Evolutionary conservation across 2,113 vertebrate genomes (phyloP), one percentile per base, ranked within the genome.

Genomic region (Chlorodrepanis virens): DNA sequence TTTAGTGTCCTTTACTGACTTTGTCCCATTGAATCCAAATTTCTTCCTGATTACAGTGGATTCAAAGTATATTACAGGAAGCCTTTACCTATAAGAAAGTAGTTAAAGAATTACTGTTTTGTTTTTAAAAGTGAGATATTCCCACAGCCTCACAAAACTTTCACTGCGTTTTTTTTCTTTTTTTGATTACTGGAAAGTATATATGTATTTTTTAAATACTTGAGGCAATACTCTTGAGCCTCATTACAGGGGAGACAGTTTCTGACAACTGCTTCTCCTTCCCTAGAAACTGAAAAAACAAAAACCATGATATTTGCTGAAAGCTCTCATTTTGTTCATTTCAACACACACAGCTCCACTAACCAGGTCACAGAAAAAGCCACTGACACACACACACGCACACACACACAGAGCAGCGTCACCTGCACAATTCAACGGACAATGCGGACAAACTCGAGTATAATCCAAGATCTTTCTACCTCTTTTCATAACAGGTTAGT

Each of bases 401-500:
- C 87, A 97, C 87, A 97, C 93, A 97, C 93, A 87, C 79, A 95
- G 64, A 97, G 91, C 87, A 97, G 97, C 97, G 19, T 96, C 96
- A 97, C 97, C 96, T 97, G 94, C 97, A 98, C 94, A 86, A 95
- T 94, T 98, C 95, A 97, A 97, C 94, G 94, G 97, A 98, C 98
- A 96, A 96, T 95, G 97, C 97, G 94, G 96, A 98, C 98, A 94
- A 97, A 98, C 96, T 98, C 25, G 80, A 98, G 97, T 98, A 98
- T 78, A 98, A 98, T 96, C 97, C 98, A 98, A 98, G 98, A 98
- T 97, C 97, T 96, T 98, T 98, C 98, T 98, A 98, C 98, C 98
- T 98, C 98, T 98, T 98, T 98, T 98, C 98, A 98, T 98, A 98
- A 98, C 98, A 98, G 98, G 98, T 98, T 98, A 98, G 97, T 97